Conservation (phyloP, 2,797 vertebrate species). For the Siniperca obscura region DNA sequence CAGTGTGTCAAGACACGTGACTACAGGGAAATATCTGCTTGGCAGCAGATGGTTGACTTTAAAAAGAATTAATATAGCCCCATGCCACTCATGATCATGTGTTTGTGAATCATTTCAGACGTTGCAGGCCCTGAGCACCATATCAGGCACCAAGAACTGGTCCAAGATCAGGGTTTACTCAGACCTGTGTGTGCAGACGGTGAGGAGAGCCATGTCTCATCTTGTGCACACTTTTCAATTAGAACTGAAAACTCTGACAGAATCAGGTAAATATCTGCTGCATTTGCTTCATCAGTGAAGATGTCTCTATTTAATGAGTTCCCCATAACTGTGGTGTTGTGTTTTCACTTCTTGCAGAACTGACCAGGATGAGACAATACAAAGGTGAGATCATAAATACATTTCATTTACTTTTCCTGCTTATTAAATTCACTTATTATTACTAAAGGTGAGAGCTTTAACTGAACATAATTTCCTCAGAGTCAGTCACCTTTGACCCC, state of each 20-base stretch:
- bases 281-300: fast-evolving
- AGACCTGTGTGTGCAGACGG: constrained; percentile 60
- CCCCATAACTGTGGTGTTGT: neutral
- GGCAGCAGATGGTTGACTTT: neutral
- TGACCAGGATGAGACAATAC: constrained; percentile 64
- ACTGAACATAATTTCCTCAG: constrained; percentile 24
- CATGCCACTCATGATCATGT: constrained; percentile 20
- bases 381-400: constrained; percentile 57
- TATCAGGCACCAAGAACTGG: constrained; percentile 44
- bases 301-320: neutral
- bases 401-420: neutral
- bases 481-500: constrained; percentile 49
- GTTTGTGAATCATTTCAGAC: constrained; percentile 52
- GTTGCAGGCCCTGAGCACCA: constrained; percentile 33
- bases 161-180: constrained; percentile 52
- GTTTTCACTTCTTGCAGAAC: constrained; percentile 50
- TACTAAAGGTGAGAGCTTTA: neutral
- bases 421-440: neutral
- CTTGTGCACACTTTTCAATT: constrained; percentile 44
- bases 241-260: constrained; percentile 54
- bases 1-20: neutral
- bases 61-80: neutral
- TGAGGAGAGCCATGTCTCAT: constrained; percentile 52
- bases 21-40: no score
- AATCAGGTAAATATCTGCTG: constrained; percentile 36